Evolutionary conservation across 2,888 invertebrate species (phyloP).

Genomic region (Meiosimyza platycephala): DNA sequence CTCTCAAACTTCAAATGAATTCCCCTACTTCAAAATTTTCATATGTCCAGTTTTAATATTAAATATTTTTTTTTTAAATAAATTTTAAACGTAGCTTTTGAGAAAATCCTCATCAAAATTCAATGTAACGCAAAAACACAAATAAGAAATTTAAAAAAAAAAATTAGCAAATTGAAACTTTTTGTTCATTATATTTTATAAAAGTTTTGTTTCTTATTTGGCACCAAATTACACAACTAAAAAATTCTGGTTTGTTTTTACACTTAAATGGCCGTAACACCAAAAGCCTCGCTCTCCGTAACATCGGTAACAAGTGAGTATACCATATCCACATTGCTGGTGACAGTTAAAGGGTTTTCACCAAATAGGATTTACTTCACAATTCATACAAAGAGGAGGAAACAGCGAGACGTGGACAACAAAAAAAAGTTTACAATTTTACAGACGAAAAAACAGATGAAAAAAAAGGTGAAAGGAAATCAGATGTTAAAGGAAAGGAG

Average conservation of each 20-base stretch:
- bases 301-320: slow-evolving; percentile 34
- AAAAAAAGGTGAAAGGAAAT: neutral
- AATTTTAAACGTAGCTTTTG: slow-evolving; percentile 27
- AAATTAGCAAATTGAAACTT: too few species aligned
- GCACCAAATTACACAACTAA: slow-evolving; percentile 24
- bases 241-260: slow-evolving; percentile 33
- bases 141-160: neutral
- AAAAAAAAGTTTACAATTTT: slow-evolving; percentile 33
- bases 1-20: neutral
- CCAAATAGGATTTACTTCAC: neutral
- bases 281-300: slow-evolving; percentile 37
- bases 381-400: slow-evolving; percentile 14
- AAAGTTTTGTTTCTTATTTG: slow-evolving; percentile 16
- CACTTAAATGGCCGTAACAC: slow-evolving; percentile 36
- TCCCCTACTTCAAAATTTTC: neutral
- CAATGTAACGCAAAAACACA: slow-evolving; percentile 23
- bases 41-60: neutral
- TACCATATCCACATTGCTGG: neutral
- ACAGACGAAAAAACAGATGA: slow-evolving; percentile 19
- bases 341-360: neutral
- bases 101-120: slow-evolving; percentile 27
- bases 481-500: neutral
- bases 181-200: neutral
- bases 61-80: neutral
- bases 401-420: neutral